These are phyloP conservation scores for Carollia perspicillata DNA, from an alignment of 2,113 vertebrate genomes.

Conservation along the genomic window DNA sequence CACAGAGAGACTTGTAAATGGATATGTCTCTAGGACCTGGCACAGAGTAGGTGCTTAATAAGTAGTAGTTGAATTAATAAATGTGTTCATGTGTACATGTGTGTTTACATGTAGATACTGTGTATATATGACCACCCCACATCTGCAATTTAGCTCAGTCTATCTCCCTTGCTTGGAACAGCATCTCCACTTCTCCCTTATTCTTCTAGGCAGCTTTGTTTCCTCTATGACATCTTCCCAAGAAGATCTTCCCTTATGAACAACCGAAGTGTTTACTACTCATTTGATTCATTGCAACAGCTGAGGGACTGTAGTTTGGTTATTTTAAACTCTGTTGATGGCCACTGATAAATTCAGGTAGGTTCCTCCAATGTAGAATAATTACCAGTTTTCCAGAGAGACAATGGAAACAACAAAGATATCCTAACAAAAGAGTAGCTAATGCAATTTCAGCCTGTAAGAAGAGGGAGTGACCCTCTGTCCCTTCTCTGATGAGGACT, in stretches of 20 bases:
- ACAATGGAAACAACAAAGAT: background rate
- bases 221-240: background rate
- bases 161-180: background rate
- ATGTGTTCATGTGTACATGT: background rate
- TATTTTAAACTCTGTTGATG: background rate
- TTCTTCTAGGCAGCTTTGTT: background rate
- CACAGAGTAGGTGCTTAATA: background rate
- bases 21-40: background rate
- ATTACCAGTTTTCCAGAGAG: background rate
- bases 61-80: background rate
- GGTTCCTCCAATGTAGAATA: slow-evolving; percentile 8
- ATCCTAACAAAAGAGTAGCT: background rate
- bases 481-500: background rate
- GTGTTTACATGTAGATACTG: background rate
- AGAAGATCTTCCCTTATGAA: background rate
- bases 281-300: background rate
- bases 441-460: background rate
- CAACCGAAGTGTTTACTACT: background rate
- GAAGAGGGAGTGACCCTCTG: background rate
- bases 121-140: background rate
- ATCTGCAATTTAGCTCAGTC: background rate
- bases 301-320: background rate
- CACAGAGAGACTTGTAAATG: background rate
- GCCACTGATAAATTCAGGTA: background rate
- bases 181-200: slow-evolving; percentile 1